phyloP scores from a whole-genome alignment of 2,888 invertebrate species.

The Cephalotes varians region DNA sequence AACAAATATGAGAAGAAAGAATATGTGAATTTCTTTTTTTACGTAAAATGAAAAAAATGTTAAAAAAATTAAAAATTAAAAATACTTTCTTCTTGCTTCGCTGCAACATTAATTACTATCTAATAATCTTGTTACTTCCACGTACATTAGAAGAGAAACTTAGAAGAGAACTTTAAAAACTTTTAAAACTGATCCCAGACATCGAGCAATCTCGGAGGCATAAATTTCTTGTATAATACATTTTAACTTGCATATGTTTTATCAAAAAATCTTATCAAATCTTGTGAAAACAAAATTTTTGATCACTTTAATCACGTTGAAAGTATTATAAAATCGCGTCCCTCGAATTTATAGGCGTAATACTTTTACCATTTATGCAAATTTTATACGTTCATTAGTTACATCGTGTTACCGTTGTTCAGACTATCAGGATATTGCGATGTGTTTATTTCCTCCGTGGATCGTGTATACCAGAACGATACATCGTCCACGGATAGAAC shows the following conservation, averaged over 20 bases:
- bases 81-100: neutral
- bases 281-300: neutral
- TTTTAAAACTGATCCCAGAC: neutral
- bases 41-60: neutral
- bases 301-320: neutral
- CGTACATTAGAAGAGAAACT: neutral
- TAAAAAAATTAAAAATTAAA: no score
- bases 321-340: neutral
- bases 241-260: neutral
- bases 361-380: neutral
- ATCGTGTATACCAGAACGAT: constrained; percentile 17
- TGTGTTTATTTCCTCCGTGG: constrained; percentile 10
- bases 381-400: constrained; percentile 25
- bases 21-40: neutral
- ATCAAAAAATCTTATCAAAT: neutral
- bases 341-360: neutral
- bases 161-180: neutral
- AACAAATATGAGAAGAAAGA: neutral
- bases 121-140: neutral
- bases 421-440: constrained; percentile 19
- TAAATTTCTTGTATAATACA: neutral
- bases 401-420: neutral
- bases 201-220: neutral
- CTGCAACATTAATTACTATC: neutral
- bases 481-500: neutral